These are phyloP conservation scores for Rhabdomys pumilio DNA, from an alignment of 2,797 vertebrate species.

Conservation along the genomic window DNA sequence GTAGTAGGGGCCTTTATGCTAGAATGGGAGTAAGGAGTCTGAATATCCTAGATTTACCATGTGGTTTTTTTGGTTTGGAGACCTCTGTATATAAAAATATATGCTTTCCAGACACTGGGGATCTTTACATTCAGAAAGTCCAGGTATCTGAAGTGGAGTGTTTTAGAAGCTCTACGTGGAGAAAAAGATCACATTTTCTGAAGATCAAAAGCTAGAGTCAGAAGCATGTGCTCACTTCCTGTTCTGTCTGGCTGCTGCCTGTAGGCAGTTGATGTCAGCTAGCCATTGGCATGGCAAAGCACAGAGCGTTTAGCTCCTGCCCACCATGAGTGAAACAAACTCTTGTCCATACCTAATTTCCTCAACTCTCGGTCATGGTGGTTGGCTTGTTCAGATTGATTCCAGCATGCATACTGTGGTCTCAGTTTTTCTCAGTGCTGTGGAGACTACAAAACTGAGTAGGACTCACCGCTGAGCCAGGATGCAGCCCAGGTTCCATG, in stretches of 20 bases:
- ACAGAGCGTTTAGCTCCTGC: not conserved
- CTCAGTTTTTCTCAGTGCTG: not conserved
- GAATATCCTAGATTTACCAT: not conserved
- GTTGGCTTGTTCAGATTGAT: not conserved
- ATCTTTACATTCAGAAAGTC: not conserved
- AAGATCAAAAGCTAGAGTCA: not conserved
- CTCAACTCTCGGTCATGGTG: not conserved
- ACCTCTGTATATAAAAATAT: not conserved
- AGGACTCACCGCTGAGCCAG: not conserved
- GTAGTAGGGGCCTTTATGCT: not conserved
- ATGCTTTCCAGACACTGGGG: accelerated
- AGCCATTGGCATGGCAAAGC: not conserved
- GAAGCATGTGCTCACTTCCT: not conserved
- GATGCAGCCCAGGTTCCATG: accelerated
- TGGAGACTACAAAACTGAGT: too few species aligned
- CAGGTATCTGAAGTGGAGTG: not conserved
- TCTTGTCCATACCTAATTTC: not conserved
- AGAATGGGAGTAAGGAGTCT: not conserved
- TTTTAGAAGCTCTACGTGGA: not conserved
- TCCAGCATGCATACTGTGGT: not conserved
- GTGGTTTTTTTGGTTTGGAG: not conserved
- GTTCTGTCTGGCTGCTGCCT: not conserved
- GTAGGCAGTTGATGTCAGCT: not conserved
- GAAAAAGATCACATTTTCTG: constrained; percentile 34
- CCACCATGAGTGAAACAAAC: not conserved